These are phyloP conservation scores for Masticophis lateralis DNA, from an alignment of 2,797 vertebrate genomes.

Conservation along the genomic window DNA sequence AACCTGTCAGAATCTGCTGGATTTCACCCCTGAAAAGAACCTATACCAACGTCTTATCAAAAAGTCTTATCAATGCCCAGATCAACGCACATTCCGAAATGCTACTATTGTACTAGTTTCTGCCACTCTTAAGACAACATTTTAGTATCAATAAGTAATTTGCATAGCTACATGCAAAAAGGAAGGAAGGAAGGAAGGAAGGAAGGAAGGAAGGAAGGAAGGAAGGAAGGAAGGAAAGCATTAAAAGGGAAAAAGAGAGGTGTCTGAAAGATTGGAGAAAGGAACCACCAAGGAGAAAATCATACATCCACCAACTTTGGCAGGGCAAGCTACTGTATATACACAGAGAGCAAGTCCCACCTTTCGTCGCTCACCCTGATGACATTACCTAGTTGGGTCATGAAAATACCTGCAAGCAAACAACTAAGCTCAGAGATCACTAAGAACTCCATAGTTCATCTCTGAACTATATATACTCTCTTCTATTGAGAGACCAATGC, in stretches of 20 bases:
- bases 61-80: background rate
- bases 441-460: background rate
- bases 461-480: background rate
- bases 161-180: too few species aligned
- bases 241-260: background rate
- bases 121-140: background rate
- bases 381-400: background rate
- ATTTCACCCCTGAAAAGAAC: too few species aligned
- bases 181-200: too few species aligned
- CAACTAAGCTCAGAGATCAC: background rate
- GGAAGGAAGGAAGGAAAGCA: background rate
- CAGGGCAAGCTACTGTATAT: background rate
- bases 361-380: background rate
- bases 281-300: background rate
- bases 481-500: constrained; percentile 55
- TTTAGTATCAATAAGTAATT: too few species aligned
- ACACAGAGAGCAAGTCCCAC: background rate
- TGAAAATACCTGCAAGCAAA: background rate
- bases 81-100: background rate
- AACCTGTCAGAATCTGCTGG: too few species aligned
- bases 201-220: background rate
- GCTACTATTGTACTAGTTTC: background rate
- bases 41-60: too few species aligned
- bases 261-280: background rate
- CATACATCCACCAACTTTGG: background rate